Evolutionary conservation across 2,113 vertebrate species (phyloP).

Genomic region (Pollachius pollachius): DNA sequence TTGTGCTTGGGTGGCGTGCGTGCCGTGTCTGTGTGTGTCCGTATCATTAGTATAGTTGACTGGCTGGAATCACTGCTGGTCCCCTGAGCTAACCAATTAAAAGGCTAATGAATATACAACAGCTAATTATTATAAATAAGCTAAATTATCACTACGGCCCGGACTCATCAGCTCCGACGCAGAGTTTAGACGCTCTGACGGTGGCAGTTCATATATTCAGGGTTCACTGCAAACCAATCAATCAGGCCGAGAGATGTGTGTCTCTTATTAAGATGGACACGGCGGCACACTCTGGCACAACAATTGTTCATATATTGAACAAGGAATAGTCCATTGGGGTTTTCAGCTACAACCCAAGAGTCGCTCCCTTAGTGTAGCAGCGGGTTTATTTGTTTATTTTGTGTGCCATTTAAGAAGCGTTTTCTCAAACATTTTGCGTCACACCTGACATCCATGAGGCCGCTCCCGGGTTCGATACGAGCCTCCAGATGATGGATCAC

Average conservation of each 20-base stretch:
- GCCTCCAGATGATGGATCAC: no score
- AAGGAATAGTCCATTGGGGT: no score
- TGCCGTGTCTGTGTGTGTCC: slow-evolving; percentile 26
- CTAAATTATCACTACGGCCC: slow-evolving; percentile 66
- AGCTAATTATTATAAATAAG: slow-evolving; percentile 73
- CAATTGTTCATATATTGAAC: no score
- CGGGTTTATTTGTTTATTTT: no score
- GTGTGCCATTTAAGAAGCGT: no score
- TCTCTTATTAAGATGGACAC: slow-evolving; percentile 16
- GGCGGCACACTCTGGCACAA: no score
- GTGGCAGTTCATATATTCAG: slow-evolving; percentile 23
- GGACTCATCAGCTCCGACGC: slow-evolving; percentile 43
- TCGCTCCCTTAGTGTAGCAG: no score
- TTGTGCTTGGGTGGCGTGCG: slow-evolving; percentile 12
- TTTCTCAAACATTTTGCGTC: no score
- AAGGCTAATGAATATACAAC: slow-evolving; percentile 77
- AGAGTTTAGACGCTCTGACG: slow-evolving; percentile 44
- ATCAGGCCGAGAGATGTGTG: slow-evolving; percentile 8
- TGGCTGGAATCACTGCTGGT: slow-evolving; percentile 60
- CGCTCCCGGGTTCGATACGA: no score
- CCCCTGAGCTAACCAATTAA: slow-evolving; percentile 73
- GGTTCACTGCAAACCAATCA: neutral
- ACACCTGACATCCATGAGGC: no score
- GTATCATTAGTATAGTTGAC: slow-evolving; percentile 65
- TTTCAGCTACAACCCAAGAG: no score